Conservation (phyloP, 2,113 vertebrate species). For the Bubo scandiacus region DNA sequence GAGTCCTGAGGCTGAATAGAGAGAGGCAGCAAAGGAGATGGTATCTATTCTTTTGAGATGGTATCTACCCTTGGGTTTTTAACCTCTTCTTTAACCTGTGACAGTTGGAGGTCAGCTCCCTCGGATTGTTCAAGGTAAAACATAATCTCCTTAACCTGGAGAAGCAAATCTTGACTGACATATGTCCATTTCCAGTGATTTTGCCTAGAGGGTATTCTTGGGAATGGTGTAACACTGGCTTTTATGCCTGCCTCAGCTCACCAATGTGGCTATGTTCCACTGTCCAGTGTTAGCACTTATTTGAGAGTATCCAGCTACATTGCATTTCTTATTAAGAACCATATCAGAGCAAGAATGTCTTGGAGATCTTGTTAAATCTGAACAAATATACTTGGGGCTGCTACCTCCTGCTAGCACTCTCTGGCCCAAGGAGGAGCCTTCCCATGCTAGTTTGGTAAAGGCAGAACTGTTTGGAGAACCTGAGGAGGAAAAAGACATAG, state of each 20-base stretch:
- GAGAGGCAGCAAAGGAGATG: background rate
- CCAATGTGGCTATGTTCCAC: background rate
- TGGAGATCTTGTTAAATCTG: background rate
- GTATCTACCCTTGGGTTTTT: background rate
- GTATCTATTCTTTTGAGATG: background rate
- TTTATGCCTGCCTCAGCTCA: background rate
- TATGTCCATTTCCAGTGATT: background rate
- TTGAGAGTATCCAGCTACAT: background rate
- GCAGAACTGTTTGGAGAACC: background rate
- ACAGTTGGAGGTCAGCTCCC: background rate
- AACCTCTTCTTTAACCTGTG: background rate
- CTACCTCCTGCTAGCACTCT: background rate
- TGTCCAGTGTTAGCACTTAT: background rate
- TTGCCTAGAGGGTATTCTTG: background rate
- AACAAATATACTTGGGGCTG: background rate
- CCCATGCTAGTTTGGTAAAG: background rate
- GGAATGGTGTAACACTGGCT: background rate
- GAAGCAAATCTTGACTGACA: background rate
- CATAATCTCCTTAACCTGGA: background rate
- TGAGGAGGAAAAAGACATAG: background rate
- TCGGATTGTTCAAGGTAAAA: background rate
- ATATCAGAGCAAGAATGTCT: background rate
- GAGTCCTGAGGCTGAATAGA: background rate
- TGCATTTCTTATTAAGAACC: background rate
- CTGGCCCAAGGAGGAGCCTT: background rate